phyloP scores from a whole-genome alignment of 2,888 invertebrate genomes.

The Rotaria socialis region DNA sequence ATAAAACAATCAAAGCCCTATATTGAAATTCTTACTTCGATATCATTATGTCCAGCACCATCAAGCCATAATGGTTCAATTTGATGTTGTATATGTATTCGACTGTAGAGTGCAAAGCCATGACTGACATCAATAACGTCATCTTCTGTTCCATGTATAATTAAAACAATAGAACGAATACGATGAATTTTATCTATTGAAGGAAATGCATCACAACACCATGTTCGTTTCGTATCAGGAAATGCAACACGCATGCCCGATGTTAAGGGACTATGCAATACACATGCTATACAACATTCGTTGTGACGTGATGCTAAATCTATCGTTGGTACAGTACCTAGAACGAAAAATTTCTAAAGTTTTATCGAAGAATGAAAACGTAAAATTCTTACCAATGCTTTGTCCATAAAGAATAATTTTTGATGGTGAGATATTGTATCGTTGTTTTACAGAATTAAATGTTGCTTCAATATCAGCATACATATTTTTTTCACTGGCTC shows the following conservation, averaged over 20 bases:
- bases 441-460: constrained; percentile 81
- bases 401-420: constrained; percentile 96
- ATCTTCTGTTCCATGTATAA: constrained; percentile 92
- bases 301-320: constrained; percentile 80
- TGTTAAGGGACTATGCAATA: constrained; percentile 94
- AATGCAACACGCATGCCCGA: constrained; percentile 96
- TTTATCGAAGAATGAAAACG: background rate
- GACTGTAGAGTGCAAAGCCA: constrained; percentile 85
- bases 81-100: constrained; percentile 79
- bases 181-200: constrained; percentile 94
- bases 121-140: constrained; percentile 95
- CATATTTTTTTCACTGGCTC: constrained; percentile 92
- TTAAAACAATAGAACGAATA: constrained; percentile 85
- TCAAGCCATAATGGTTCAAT: constrained; percentile 89
- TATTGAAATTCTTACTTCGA: constrained; percentile 24
- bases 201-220: constrained; percentile 56
- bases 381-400: constrained; percentile 72
- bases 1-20: background rate
- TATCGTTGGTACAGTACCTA: constrained; percentile 91
- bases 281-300: constrained; percentile 78
- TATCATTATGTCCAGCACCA: constrained; percentile 63
- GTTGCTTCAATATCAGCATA: constrained; percentile 98
- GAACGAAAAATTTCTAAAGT: background rate
- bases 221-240: constrained; percentile 66
- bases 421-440: constrained; percentile 83